These are phyloP conservation scores for Forbesichthys agassizii DNA, from an alignment of 2,113 vertebrate species.

Conservation along the genomic window DNA sequence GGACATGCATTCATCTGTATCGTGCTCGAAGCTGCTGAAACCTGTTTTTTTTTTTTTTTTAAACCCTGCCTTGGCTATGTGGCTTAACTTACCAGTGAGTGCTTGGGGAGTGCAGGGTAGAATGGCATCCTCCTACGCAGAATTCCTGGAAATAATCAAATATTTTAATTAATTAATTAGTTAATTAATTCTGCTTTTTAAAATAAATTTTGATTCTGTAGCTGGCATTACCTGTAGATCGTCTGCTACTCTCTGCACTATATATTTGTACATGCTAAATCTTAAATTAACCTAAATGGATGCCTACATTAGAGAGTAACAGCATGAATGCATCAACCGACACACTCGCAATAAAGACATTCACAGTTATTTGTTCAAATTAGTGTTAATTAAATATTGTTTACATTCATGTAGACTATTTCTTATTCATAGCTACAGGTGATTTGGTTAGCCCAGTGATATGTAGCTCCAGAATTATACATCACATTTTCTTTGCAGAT, in stretches of 20 bases:
- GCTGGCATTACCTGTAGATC: background rate
- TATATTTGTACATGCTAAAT: slow-evolving; percentile 6
- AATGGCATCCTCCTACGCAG: slow-evolving; percentile 1
- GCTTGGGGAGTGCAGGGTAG: background rate
- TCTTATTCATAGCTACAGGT: background rate
- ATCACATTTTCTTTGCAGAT: background rate
- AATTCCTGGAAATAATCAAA: background rate
- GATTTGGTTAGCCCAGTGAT: background rate
- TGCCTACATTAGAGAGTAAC: background rate
- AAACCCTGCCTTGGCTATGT: slow-evolving; percentile 52
- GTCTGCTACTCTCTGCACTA: slow-evolving; percentile 52
- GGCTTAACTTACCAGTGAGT: slow-evolving; percentile 52
- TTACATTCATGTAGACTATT: no score
- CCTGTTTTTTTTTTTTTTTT: slow-evolving; percentile 44
- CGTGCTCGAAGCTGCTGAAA: slow-evolving; percentile 64
- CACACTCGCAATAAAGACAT: slow-evolving; percentile 12
- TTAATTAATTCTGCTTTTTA: background rate
- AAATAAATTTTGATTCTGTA: background rate
- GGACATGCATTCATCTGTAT: background rate
- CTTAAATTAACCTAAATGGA: slow-evolving; percentile 12
- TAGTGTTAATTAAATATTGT: background rate
- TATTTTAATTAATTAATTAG: background rate
- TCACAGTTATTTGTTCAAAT: background rate
- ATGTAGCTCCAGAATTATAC: background rate
- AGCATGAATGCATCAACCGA: slow-evolving; percentile 50